Conservation (phyloP, 2,113 vertebrate genomes). For the Gasterosteus aculeatus region DNA sequence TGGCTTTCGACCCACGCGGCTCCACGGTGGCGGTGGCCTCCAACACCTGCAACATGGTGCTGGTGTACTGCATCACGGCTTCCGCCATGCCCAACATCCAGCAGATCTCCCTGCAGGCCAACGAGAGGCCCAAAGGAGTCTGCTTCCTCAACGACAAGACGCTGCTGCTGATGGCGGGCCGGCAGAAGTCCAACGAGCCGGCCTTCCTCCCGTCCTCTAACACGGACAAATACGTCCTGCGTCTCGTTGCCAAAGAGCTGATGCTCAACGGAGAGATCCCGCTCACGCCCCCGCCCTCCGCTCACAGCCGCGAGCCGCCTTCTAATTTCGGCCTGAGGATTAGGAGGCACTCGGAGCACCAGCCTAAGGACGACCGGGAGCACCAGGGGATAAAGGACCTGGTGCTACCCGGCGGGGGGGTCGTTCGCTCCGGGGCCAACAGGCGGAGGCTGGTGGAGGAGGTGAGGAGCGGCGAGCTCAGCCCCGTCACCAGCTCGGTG, state of each 20-base stretch:
- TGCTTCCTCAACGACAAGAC: constrained; percentile 90
- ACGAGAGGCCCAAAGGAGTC: constrained; percentile 92
- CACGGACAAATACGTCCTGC: constrained; percentile 89
- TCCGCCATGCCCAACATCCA: constrained; percentile 89
- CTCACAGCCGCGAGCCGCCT: constrained; percentile 58
- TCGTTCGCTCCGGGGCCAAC: constrained; percentile 72
- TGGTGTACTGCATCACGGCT: constrained; percentile 88
- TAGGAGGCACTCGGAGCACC: constrained; percentile 83
- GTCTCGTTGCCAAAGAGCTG: constrained; percentile 84
- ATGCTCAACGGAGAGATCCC: constrained; percentile 71
- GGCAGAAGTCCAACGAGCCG: constrained; percentile 86
- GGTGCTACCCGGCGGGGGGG: constrained; percentile 80
- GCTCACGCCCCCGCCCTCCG: constrained; percentile 38
- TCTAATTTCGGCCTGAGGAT: constrained; percentile 70
- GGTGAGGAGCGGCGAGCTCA: constrained; percentile 82
- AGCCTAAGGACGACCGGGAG: constrained; percentile 70
- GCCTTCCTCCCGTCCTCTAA: constrained; percentile 92
- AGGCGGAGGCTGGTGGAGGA: constrained; percentile 87
- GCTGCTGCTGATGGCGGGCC: constrained; percentile 90
- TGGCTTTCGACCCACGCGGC: constrained; percentile 86
- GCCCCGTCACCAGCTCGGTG: constrained; percentile 80
- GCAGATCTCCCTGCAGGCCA: constrained; percentile 89
- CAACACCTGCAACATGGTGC: constrained; percentile 88
- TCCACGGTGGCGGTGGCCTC: constrained; percentile 90
- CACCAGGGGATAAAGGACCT: constrained; percentile 78